These are phyloP conservation scores for Brachystomella parvula DNA, from an alignment of 1,140 invertebrate genomes.

Conservation along the genomic window DNA sequence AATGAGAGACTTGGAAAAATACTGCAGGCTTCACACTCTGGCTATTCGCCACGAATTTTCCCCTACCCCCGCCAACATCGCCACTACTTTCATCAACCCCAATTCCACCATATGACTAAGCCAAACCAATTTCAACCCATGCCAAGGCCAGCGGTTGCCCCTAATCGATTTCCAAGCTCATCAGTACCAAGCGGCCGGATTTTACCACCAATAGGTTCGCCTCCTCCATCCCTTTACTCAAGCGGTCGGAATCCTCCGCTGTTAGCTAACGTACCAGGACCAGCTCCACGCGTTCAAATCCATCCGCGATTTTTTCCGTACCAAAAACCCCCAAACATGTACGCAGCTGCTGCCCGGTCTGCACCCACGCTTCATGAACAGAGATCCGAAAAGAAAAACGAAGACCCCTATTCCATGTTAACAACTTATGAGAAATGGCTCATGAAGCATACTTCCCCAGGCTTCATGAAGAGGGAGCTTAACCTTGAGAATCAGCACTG, in stretches of 20 bases:
- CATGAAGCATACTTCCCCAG: neutral
- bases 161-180: too few species aligned
- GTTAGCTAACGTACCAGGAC: neutral
- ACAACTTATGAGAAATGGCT: slow-evolving; percentile 28
- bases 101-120: neutral
- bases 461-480: neutral
- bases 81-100: neutral
- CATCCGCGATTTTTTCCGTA: slow-evolving; percentile 1
- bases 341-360: neutral
- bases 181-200: too few species aligned
- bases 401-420: slow-evolving; percentile 9
- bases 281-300: neutral
- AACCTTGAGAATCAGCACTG: neutral
- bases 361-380: too few species aligned
- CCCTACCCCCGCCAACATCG: neutral
- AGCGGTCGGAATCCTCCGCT: neutral
- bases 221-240: too few species aligned
- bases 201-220: too few species aligned
- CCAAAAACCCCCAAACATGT: neutral
- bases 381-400: neutral
- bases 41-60: neutral
- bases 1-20: neutral
- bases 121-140: neutral
- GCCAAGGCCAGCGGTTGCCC: neutral
- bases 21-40: neutral